Conservation (phyloP, 2,797 vertebrate genomes). For the Gallirallus australis region DNA sequence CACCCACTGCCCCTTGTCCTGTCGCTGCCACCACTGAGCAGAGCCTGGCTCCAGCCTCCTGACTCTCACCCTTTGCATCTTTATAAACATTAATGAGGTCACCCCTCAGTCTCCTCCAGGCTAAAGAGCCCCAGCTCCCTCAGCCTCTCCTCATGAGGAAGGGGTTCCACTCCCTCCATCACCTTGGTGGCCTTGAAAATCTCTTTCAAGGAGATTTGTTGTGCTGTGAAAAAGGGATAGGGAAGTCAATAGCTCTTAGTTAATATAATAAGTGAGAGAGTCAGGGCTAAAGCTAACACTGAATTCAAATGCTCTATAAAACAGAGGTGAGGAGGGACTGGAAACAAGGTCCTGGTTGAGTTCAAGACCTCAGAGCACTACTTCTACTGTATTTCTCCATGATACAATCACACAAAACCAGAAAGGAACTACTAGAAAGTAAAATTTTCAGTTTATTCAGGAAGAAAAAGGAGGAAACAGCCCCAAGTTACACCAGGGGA, state of each 20-base stretch:
- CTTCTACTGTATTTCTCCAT: neutral
- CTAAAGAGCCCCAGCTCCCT: no score
- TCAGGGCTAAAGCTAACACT: neutral
- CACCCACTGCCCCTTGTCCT: no score
- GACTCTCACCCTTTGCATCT: no score
- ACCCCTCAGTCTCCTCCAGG: no score
- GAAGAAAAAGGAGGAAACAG: no score
- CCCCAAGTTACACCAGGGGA: no score
- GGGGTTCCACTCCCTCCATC: no score
- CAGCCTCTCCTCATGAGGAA: no score
- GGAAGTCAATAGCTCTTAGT: neutral
- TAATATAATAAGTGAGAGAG: neutral
- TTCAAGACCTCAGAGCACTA: neutral
- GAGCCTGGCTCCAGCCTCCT: no score
- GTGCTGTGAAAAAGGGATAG: neutral
- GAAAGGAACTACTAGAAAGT: neutral
- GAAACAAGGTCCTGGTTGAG: accelerated
- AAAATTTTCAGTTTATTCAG: neutral
- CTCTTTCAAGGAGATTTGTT: neutral
- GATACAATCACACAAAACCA: accelerated
- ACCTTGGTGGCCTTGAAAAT: no score
- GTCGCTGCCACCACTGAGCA: no score
- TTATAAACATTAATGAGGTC: no score
- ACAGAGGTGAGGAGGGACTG: neutral
- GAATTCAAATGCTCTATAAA: neutral